Evolutionary conservation across 1,140 invertebrate species (phyloP).

Genomic region (Theocolax elegans): DNA sequence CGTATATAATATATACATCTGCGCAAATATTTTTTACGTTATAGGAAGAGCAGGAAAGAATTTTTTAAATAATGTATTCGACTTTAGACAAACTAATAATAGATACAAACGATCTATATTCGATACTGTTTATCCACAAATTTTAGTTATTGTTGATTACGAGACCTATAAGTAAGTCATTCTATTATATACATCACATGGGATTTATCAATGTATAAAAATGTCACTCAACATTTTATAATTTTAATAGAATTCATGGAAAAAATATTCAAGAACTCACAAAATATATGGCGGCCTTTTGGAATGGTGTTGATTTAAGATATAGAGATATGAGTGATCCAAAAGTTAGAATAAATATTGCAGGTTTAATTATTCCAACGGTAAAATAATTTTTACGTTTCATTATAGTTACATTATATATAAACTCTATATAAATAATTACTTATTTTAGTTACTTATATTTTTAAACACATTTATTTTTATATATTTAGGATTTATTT

Average conservation of each 20-base stretch:
- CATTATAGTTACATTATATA: neutral
- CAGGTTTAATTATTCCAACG: neutral
- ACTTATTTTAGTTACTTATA: too few relatives aligned
- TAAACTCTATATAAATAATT: too few relatives aligned
- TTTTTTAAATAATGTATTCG: neutral
- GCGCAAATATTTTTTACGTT: too few relatives aligned
- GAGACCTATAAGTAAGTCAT: slow-evolving; percentile 9
- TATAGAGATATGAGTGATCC: slow-evolving; percentile 33
- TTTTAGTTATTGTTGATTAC: slow-evolving; percentile 5
- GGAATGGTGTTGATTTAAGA: slow-evolving; percentile 42
- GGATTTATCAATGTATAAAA: neutral
- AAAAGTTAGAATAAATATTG: slow-evolving; percentile 11
- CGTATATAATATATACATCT: too few relatives aligned
- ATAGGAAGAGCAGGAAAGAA: neutral
- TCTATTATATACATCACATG: too few relatives aligned
- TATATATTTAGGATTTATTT: too few relatives aligned
- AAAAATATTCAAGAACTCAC: slow-evolving; percentile 17
- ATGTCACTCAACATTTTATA: neutral
- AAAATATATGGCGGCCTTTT: slow-evolving; percentile 41
- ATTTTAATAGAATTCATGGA: slow-evolving; percentile 25
- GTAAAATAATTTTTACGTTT: neutral
- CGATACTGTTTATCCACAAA: slow-evolving; percentile 7
- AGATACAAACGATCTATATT: neutral
- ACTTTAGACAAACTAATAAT: neutral
- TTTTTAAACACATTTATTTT: too few relatives aligned